These are phyloP conservation scores for Monomorium pharaonis DNA, from an alignment of 1,140 invertebrate genomes.

Conservation along the genomic window DNA sequence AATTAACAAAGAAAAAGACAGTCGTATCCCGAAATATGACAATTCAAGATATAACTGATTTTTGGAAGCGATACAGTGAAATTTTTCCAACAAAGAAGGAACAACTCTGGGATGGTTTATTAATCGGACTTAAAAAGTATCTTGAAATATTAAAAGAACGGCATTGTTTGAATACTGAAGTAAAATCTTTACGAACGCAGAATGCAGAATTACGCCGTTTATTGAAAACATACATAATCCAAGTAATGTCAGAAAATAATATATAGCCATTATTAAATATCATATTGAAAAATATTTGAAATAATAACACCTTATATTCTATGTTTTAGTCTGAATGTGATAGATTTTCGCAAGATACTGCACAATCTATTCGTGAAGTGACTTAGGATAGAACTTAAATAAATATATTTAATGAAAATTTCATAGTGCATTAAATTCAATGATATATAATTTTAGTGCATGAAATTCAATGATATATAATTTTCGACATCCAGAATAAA, in stretches of 20 bases:
- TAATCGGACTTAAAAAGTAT: slow-evolving; percentile 86
- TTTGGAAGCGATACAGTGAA: slow-evolving; percentile 84
- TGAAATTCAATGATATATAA: slow-evolving; percentile 28
- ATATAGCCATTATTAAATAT: background rate
- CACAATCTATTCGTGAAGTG: background rate
- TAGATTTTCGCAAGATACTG: background rate
- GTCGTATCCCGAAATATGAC: slow-evolving; percentile 84
- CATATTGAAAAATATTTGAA: background rate
- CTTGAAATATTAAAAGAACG: slow-evolving; percentile 85
- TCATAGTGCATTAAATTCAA: slow-evolving; percentile 9
- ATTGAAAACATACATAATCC: slow-evolving; percentile 76
- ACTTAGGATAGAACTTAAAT: background rate
- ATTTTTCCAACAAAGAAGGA: slow-evolving; percentile 84
- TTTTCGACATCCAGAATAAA: background rate
- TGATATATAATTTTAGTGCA: slow-evolving; percentile 23
- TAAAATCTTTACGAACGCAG: slow-evolving; percentile 84
- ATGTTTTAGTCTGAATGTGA: slow-evolving; percentile 36
- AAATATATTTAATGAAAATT: background rate
- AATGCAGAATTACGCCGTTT: slow-evolving; percentile 86
- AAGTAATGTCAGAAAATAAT: slow-evolving; percentile 60
- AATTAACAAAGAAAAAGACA: slow-evolving; percentile 66
- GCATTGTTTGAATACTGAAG: slow-evolving; percentile 84
- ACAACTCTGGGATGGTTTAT: slow-evolving; percentile 86
- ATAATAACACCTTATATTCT: background rate
- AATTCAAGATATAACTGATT: slow-evolving; percentile 83